phyloP scores from a whole-genome alignment of 2,888 invertebrate genomes.

The Drosophila atripex region DNA sequence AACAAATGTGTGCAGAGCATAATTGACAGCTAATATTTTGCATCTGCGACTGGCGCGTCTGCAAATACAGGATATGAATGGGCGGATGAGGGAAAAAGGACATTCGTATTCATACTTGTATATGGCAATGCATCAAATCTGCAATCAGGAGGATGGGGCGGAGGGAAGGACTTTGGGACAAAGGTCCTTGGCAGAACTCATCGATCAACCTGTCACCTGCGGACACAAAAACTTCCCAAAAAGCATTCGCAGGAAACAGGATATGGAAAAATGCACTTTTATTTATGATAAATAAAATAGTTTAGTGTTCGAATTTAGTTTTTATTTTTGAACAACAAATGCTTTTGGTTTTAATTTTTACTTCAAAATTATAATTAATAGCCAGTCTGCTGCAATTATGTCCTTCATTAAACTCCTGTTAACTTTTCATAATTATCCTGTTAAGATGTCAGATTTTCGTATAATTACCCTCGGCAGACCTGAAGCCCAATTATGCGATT shows the following conservation, averaged over 20 bases:
- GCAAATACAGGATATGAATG: slow-evolving; percentile 2
- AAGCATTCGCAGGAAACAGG: background rate
- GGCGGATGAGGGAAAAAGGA: slow-evolving; percentile 32
- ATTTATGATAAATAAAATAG: background rate
- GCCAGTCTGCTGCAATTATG: too few relatives aligned
- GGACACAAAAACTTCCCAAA: background rate
- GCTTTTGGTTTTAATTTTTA: too few relatives aligned
- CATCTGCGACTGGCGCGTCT: slow-evolving; percentile 55
- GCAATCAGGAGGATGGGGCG: too few relatives aligned
- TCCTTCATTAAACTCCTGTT: too few relatives aligned
- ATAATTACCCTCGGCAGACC: background rate
- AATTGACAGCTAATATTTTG: slow-evolving; percentile 73
- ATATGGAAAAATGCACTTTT: background rate
- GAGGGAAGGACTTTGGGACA: background rate
- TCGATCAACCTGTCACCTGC: slow-evolving; percentile 66
- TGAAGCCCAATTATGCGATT: slow-evolving; percentile 29
- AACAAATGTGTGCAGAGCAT: slow-evolving; percentile 35
- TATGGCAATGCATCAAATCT: slow-evolving; percentile 24
- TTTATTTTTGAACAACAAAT: background rate
- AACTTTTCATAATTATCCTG: too few relatives aligned
- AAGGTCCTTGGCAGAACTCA: slow-evolving; percentile 49
- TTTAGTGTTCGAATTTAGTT: background rate
- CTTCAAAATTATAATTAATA: too few relatives aligned
- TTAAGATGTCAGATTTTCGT: background rate
- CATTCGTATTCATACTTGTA: slow-evolving; percentile 13